Percentiles rank a stretch among this genome's conserved stretches.
These are phyloP conservation scores for Ennomos fuscantarius DNA, from an alignment of 2,888 invertebrate genomes.

Conservation along the genomic window DNA sequence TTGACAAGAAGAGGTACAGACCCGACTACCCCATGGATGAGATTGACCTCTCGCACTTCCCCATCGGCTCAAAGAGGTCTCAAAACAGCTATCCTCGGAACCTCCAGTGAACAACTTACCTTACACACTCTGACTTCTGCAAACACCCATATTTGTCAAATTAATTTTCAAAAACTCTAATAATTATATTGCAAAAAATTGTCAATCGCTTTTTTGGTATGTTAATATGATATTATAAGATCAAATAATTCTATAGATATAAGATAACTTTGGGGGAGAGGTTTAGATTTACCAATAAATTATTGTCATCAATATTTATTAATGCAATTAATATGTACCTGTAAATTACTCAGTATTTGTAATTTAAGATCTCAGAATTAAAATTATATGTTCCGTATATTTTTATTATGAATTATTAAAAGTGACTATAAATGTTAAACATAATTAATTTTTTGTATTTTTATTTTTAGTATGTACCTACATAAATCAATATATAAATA, in stretches of 20 bases:
- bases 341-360: constrained; percentile 47
- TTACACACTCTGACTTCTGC: constrained; percentile 1
- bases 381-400: constrained; percentile 36
- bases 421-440: constrained; percentile 34
- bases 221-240: constrained; percentile 19
- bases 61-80: constrained; percentile 74
- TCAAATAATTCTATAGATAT: constrained; percentile 25
- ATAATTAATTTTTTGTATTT: constrained; percentile 15
- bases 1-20: constrained; percentile 69
- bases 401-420: constrained; percentile 44
- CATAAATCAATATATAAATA: no score
- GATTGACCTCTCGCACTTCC: constrained; percentile 76
- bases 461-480: constrained; percentile 9
- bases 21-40: constrained; percentile 79
- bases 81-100: constrained; percentile 28
- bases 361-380: constrained; percentile 34
- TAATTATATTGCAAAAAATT: constrained; percentile 7
- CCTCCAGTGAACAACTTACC: constrained; percentile 25
- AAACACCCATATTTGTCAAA: constrained; percentile 2
- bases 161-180: constrained; percentile 3
- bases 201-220: constrained; percentile 22
- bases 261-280: constrained; percentile 55
- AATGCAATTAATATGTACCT: constrained; percentile 46
- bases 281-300: constrained; percentile 48
- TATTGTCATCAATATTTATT: constrained; percentile 35